Conservation (phyloP, 2,888 invertebrate species). For the Cantharis lateralis region DNA sequence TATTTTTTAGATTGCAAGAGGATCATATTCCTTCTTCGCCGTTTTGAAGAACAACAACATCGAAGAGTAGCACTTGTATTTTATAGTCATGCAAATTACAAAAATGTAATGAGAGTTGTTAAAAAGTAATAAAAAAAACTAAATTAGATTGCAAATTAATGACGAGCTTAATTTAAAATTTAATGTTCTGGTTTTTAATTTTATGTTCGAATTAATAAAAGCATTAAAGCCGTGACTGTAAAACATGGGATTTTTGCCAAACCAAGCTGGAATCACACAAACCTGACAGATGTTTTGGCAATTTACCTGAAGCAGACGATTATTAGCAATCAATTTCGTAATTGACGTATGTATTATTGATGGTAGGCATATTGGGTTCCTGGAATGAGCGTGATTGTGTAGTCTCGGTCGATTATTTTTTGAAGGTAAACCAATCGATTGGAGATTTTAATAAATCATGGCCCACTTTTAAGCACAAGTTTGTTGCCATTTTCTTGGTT, state of each 20-base stretch:
- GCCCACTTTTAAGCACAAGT: conserved; percentile 31
- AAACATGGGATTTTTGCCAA: background rate
- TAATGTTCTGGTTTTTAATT: background rate
- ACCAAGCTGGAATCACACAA: background rate
- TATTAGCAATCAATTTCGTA: background rate
- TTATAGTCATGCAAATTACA: background rate
- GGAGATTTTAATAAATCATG: conserved; percentile 26
- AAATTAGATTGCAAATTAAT: background rate
- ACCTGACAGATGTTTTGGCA: background rate
- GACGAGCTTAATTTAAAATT: background rate
- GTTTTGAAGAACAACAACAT: conserved; percentile 23
- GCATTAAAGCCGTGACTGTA: background rate
- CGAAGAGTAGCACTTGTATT: background rate
- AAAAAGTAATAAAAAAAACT: background rate
- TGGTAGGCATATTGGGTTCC: background rate
- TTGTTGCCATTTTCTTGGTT: conserved; percentile 27
- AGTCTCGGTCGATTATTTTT: background rate
- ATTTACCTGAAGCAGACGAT: background rate
- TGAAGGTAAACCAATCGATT: conserved; percentile 8
- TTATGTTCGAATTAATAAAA: background rate
- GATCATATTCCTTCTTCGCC: conserved; percentile 26
- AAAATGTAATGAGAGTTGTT: background rate
- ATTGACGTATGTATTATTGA: background rate
- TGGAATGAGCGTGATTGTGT: background rate
- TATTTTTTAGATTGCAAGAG: conserved; percentile 25